Percentiles rank a stretch among this genome's conserved stretches.
Conservation (phyloP, 1,140 invertebrate species). For the Diploscapter pachys region DNA sequence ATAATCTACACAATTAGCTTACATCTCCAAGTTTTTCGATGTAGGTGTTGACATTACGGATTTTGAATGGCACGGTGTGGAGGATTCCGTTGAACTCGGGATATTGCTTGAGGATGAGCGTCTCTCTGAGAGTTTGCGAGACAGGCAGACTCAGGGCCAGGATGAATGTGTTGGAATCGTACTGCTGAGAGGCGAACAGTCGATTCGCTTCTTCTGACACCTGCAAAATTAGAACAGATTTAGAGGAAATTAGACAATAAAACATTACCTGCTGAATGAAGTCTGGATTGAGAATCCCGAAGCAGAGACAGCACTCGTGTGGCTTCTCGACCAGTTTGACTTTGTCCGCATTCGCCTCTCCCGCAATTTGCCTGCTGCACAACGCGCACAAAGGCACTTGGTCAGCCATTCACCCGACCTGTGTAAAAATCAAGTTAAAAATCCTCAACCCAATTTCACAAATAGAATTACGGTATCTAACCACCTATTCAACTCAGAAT, state of each 20-base stretch:
- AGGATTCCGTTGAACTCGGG: constrained; percentile 38
- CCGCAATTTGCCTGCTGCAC: constrained; percentile 26
- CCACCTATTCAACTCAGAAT: no score
- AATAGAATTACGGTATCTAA: no score
- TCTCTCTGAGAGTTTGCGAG: constrained; percentile 44
- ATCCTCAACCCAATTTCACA: no score
- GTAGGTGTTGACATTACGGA: constrained; percentile 38
- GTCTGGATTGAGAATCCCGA: constrained; percentile 36
- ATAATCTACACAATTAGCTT: not conserved
- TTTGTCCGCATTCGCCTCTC: constrained; percentile 11
- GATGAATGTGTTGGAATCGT: constrained; percentile 49
- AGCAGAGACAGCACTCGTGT: constrained; percentile 37
- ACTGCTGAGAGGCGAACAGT: constrained; percentile 30
- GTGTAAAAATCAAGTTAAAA: no score
- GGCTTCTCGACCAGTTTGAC: constrained; percentile 14
- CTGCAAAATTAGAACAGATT: constrained; percentile 1
- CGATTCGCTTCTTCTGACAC: constrained; percentile 29
- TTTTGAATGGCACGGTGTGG: constrained; percentile 39
- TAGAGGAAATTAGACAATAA: constrained; percentile 7
- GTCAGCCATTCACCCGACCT: no score
- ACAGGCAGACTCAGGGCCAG: constrained; percentile 52
- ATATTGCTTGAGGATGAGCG: constrained; percentile 15
- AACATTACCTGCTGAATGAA: constrained; percentile 27
- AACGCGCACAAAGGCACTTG: constrained; percentile 7
- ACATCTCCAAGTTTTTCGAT: constrained; percentile 46